Evolutionary conservation across 2,888 invertebrate species (phyloP).

Genomic region (Ornithoptera alexandrae): DNA sequence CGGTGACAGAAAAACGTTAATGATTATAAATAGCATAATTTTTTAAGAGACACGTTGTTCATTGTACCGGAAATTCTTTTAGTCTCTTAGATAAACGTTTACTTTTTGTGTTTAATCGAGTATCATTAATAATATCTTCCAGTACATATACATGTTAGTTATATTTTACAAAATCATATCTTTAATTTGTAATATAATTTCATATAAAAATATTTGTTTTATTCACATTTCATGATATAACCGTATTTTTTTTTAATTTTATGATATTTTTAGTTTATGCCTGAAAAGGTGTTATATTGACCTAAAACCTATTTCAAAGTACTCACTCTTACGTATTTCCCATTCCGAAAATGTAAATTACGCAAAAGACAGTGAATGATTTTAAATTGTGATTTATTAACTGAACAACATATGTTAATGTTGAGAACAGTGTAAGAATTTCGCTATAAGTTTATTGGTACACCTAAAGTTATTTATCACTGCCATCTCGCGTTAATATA

Average conservation of each 20-base stretch:
- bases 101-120: constrained; percentile 36
- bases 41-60: constrained; percentile 53
- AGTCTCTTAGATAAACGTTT: constrained; percentile 40
- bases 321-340: constrained; percentile 15
- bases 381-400: constrained; percentile 26
- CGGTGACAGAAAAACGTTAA: constrained; percentile 59
- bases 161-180: neutral
- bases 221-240: no score
- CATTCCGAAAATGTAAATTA: constrained; percentile 20
- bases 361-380: constrained; percentile 14
- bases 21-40: constrained; percentile 74
- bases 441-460: constrained; percentile 32
- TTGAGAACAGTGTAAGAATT: constrained; percentile 26
- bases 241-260: no score
- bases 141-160: neutral
- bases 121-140: constrained; percentile 1
- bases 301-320: constrained; percentile 8
- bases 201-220: no score
- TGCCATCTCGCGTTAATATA: constrained; percentile 48
- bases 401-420: constrained; percentile 24
- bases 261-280: neutral
- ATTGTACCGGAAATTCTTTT: constrained; percentile 53
- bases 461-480: constrained; percentile 50
- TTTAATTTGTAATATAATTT: neutral
- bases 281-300: neutral